Percentiles rank a stretch among this genome's conserved stretches.
Evolutionary conservation across 2,113 vertebrate species (phyloP).

Genomic region (Dasyurus viverrinus): DNA sequence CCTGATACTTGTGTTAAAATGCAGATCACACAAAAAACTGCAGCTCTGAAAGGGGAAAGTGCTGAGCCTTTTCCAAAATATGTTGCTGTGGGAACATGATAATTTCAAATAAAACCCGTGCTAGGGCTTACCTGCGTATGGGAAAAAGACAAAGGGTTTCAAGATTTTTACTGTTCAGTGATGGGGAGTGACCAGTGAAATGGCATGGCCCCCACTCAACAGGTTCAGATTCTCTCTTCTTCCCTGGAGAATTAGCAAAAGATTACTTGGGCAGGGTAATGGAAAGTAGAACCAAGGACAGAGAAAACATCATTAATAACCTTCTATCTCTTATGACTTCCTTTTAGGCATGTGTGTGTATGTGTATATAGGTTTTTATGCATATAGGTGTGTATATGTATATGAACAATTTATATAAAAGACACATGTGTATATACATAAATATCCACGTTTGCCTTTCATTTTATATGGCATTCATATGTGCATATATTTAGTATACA

Average conservation of each 20-base stretch:
- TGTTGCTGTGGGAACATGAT: slow-evolving; percentile 45
- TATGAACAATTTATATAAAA: too few relatives aligned
- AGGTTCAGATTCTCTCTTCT: not conserved
- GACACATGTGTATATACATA: too few relatives aligned
- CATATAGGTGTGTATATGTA: not conserved
- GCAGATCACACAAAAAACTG: not conserved
- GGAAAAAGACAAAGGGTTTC: slow-evolving; percentile 35
- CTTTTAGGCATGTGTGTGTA: not conserved
- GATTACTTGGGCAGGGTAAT: not conserved
- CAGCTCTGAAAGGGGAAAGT: slow-evolving; percentile 31
- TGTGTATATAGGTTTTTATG: too few relatives aligned
- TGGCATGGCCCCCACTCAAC: not conserved
- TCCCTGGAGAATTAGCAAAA: not conserved
- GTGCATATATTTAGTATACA: not conserved
- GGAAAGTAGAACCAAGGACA: not conserved
- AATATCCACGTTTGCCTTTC: too few relatives aligned
- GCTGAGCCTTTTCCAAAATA: slow-evolving; percentile 52
- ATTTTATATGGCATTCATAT: not conserved
- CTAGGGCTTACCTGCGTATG: not conserved
- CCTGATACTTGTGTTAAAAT: not conserved
- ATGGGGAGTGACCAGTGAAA: slow-evolving; percentile 1
- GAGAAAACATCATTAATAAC: not conserved
- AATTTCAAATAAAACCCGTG: slow-evolving; percentile 37
- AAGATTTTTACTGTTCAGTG: not conserved
- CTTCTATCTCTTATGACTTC: not conserved